Base-by-base conservation (phyloP, 2,113 vertebrate genomes). In the Gasterosteus aculeatus region DNA sequence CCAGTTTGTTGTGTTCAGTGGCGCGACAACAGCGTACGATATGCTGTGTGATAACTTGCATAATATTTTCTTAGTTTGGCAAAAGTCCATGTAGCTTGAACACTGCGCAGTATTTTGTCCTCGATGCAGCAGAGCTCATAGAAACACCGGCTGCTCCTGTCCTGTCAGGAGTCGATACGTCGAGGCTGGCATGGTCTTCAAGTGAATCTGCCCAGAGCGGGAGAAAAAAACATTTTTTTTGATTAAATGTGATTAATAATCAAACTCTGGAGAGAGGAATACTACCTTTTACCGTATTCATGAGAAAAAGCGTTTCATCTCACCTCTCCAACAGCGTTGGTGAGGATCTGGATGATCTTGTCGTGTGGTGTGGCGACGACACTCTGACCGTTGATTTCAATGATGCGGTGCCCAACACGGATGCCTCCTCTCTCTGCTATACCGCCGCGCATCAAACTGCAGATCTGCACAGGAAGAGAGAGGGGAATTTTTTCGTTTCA, bases 101-200 rank as follows among this genome's bases (percentile, higher is more conserved):
- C 72, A 68, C 69, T 87, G 29, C 62, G 46, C 47, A 86, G 47
- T 58, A 57, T 18, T 77, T 77, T 69, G 33, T 75, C 63, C 10
- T 51, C 16, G n/a, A 70, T 54, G 22, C 42, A 62, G 41, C 62
- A 65, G 54, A 71, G 62, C 10, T 90, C 94, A 99, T 73, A 99
- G 94, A 86, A 95, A 99, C 47, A 97, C 56, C 0, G 98, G 97
- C 83, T 97, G 97, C 77, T 99, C 98, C 84, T 99, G 97, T 83
- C 98, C 98, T 0, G 97, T 99, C 83, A 99, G 86, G 16, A 99
- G 91, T 10, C 96, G 96, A 89, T 98, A 99, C 0, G 98, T 99
- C 22, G 98, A 96, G 0, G 96, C 95, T 0, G 97, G 97, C 98
- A 99, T 99, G 0, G 96, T 99, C 95, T 99, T 99, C 92, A 99